Base-by-base conservation (phyloP, 2,888 invertebrate genomes). In the Meta bourneti region DNA sequence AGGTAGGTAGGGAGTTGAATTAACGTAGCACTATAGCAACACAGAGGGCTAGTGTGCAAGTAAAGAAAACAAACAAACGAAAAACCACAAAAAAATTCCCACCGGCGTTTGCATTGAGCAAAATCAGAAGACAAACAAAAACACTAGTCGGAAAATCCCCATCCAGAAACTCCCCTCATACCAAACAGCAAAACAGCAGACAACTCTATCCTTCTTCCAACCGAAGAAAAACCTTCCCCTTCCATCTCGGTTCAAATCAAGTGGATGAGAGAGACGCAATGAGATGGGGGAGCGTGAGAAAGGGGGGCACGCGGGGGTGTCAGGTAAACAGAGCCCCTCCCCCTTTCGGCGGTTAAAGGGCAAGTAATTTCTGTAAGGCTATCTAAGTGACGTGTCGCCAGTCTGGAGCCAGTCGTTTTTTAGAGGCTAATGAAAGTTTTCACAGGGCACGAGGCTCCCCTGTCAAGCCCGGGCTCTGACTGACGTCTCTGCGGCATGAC, bases 351-450 rank as follows among this genome's bases (percentile, higher is more conserved):
- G 89, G 90, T 91, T 87, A 91, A 87, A 91, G 91, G 91, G 91
- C 91, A 91, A 91, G 91, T 91, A 87, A 91, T 91, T 91, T 91
- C 82, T 91, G 86, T 86, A 91, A 86, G 90, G 86, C 70, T 90
- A 90, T 85, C 90, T 90, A 90, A 86, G 87, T 74, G 91, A 91
- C 72, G 87, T 87, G 91, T 91, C 91, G 91, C 91, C 91, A 91
- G 91, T 82, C 91, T 87, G 91, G 91, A 83, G 91, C 91, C 91
- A 71, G 52, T 70, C 78, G 82, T 91, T 91, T 91, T 86, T 83
- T 80, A 72, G 70, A 74, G 91, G 19, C 83, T 83, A 91, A 83
- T 87, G 87, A 91, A 91, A 91, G 91, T 91, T 91, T 87, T 91
- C 87, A 79, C 82, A 88, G 77, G 91, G 82, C 91, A 83, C 91